A percentile compares a stretch with the other conserved stretches of the same genome.
phyloP scores from a whole-genome alignment of 2,888 invertebrate species.

The Stramonita haemastoma region DNA sequence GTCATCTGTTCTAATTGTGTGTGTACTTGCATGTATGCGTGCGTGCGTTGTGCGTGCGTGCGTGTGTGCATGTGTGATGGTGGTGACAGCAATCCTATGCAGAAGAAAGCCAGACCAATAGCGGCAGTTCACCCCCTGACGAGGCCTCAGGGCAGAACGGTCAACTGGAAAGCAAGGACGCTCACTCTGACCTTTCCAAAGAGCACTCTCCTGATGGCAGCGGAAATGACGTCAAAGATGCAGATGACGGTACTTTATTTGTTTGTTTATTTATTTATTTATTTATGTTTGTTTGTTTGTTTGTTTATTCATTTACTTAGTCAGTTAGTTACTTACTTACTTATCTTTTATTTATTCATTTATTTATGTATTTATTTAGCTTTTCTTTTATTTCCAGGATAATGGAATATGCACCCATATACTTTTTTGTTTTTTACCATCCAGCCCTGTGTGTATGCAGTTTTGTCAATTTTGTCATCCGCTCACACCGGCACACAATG shows the following conservation, averaged over 20 bases:
- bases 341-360: too few species aligned
- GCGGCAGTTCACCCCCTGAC: conserved; percentile 13
- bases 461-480: too few species aligned
- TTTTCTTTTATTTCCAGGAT: too few species aligned
- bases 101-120: conserved; percentile 1
- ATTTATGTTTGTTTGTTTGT: too few species aligned
- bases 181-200: not conserved
- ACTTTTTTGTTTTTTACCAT: too few species aligned
- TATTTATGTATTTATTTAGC: too few species aligned
- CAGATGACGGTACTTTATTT: conserved; percentile 42
- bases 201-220: not conserved
- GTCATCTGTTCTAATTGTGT: too few species aligned
- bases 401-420: too few species aligned
- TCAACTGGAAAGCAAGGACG: not conserved
- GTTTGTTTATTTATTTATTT: not conserved
- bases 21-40: not conserved
- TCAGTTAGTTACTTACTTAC: too few species aligned
- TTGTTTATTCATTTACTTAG: too few species aligned
- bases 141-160: conserved; percentile 16
- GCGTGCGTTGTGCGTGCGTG: not conserved
- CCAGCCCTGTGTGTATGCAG: too few species aligned
- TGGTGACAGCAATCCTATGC: not conserved
- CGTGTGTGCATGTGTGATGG: not conserved
- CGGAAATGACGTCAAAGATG: conserved; percentile 11
- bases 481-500: too few species aligned